Evolutionary conservation across 2,888 invertebrate genomes (phyloP), one percentile per base, ranked within the genome.

Genomic region (Ornithoptera alexandrae): DNA sequence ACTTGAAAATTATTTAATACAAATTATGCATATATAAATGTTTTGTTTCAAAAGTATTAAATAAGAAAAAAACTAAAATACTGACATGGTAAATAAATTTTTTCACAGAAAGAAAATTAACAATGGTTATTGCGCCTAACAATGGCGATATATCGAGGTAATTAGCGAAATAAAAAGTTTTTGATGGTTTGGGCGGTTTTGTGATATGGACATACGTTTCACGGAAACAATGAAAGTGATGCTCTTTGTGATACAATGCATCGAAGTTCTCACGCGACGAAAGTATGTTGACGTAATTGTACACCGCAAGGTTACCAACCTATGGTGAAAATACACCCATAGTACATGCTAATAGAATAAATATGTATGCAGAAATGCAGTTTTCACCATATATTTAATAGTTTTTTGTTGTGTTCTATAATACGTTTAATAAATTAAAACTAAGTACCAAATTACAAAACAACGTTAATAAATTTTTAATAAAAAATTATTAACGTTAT

Each of bases 231-330:
- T 82, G 90, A 89, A 90, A 90, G 88, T 88, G 88, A 87, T 84
- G 85, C 81, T 80, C 81, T 58, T 46, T 60, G 78, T 79, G 73
- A 76, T 75, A 80, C 82, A 82, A 81, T 81, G 79, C 76, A 75
- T 78, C 72, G 77, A 79, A 83, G 84, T 92, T 92, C 92, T 86
- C 91, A 92, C 88, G 90, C 87, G 84, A 88, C 81, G 88, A 89
- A 89, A 89, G 86, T 82, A 74, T 57, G 73, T 73, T 90, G 87
- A 89, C 84, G 89, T 85, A 90, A 90, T 81, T 73, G 75, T 76
- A 65, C 77, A 73, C 69, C 67, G 68, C 68, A 74, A 74, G 73
- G 75, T 74, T 75, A 73, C 74, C 75, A 72, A 75, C 75, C 73
- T 66, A 65, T 36, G 60, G 65, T 69, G 69, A 65, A 69, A 69